Conservation (phyloP, 2,888 invertebrate species). For the Hartigia nigra region DNA sequence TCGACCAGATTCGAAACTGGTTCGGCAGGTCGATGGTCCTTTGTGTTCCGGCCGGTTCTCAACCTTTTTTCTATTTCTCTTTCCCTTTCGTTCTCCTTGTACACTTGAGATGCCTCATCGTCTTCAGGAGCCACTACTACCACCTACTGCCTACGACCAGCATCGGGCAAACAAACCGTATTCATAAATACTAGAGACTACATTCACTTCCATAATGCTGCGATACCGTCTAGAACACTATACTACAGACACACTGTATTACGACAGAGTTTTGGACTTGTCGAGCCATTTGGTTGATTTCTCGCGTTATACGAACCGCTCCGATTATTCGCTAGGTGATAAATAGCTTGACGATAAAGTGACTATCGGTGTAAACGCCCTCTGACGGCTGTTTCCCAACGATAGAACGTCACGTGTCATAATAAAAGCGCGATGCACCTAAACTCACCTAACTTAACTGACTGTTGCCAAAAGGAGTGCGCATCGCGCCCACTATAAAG, state of each 20-base stretch:
- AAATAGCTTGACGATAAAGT: not conserved
- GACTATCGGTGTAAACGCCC: conserved; percentile 51
- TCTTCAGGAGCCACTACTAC: not conserved
- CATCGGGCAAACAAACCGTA: not conserved
- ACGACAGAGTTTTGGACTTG: not conserved
- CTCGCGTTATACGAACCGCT: not conserved
- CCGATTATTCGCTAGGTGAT: not conserved
- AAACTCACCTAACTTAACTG: not conserved
- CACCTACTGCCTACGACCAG: not conserved
- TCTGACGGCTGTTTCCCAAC: conserved; percentile 47
- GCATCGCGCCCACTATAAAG: not conserved
- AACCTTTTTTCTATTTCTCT: conserved; percentile 14
- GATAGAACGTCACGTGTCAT: conserved; percentile 25
- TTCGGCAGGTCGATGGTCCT: conserved; percentile 50
- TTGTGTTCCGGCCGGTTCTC: conserved; percentile 14
- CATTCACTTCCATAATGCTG: not conserved
- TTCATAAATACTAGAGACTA: not conserved
- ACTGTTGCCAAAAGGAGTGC: not conserved
- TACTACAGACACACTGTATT: not conserved
- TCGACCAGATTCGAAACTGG: conserved; percentile 40
- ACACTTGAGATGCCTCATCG: conserved; percentile 17
- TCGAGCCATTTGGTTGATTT: not conserved
- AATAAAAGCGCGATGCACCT: not conserved
- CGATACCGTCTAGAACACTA: not conserved
- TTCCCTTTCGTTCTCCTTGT: conserved; percentile 25